Percentiles rank a stretch among this genome's conserved stretches.
Evolutionary conservation across 2,113 vertebrate genomes (phyloP).

Genomic region (Melanocharis versteri): DNA sequence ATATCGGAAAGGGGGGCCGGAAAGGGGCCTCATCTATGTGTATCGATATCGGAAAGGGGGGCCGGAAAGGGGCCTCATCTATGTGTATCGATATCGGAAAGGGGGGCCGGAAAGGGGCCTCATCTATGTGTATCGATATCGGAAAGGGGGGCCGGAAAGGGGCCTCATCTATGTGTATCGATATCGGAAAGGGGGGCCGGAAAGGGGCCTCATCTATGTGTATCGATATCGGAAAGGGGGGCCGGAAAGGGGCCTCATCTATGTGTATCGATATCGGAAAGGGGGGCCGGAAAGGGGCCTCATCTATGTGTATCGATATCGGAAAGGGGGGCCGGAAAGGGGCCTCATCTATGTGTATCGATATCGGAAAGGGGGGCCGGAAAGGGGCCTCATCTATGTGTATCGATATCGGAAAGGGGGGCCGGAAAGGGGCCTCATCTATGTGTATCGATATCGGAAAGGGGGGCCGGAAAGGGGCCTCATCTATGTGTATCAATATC

Average conservation of each 20-base stretch:
- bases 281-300: fast-evolving
- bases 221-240: neutral
- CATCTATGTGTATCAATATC: neutral
- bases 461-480: fast-evolving
- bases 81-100: neutral
- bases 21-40: no score
- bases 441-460: neutral
- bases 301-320: fast-evolving
- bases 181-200: fast-evolving
- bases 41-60: no score
- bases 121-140: neutral
- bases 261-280: neutral
- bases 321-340: fast-evolving
- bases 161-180: no score
- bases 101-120: neutral
- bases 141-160: fast-evolving
- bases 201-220: neutral
- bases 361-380: fast-evolving
- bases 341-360: neutral
- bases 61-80: no score
- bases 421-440: neutral
- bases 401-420: fast-evolving
- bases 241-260: fast-evolving
- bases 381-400: neutral
- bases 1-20: fast-evolving